Percentiles rank a stretch among this genome's conserved stretches.
Conservation (phyloP, 1,140 invertebrate genomes). For the Anastrepha obliqua region DNA sequence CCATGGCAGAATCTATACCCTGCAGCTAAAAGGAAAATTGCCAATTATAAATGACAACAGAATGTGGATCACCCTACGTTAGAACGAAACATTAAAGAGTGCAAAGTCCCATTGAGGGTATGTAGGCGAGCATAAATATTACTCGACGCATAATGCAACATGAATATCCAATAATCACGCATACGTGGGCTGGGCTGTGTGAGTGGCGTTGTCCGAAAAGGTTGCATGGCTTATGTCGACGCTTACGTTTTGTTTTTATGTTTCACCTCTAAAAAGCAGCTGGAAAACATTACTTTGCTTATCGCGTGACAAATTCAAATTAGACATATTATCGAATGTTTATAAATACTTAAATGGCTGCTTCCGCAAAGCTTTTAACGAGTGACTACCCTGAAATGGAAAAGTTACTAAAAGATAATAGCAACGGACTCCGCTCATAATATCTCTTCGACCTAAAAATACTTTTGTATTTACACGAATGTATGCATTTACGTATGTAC, state of each 20-base stretch:
- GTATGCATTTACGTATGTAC: no score
- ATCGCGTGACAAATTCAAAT: slow-evolving; percentile 1
- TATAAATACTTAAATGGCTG: not conserved
- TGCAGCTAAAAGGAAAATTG: no score
- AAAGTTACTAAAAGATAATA: not conserved
- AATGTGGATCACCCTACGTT: no score
- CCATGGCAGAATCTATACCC: no score
- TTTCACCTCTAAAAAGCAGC: not conserved
- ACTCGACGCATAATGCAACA: not conserved
- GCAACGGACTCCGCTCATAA: not conserved
- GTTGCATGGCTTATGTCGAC: not conserved
- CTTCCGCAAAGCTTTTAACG: not conserved
- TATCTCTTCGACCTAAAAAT: no score
- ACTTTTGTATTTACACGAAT: no score
- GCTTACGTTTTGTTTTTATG: not conserved
- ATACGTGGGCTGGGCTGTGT: not conserved
- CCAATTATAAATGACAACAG: no score
- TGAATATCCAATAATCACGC: not conserved
- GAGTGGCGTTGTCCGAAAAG: no score
- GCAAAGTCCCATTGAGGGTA: no score
- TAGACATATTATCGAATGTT: not conserved
- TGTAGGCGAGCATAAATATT: not conserved
- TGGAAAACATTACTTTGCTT: not conserved
- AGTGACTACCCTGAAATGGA: not conserved
- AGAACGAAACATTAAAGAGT: no score